Evolutionary conservation across 1,140 invertebrate genomes (phyloP).

Genomic region (fruit fly (Drosophila melanogaster)): DNA sequence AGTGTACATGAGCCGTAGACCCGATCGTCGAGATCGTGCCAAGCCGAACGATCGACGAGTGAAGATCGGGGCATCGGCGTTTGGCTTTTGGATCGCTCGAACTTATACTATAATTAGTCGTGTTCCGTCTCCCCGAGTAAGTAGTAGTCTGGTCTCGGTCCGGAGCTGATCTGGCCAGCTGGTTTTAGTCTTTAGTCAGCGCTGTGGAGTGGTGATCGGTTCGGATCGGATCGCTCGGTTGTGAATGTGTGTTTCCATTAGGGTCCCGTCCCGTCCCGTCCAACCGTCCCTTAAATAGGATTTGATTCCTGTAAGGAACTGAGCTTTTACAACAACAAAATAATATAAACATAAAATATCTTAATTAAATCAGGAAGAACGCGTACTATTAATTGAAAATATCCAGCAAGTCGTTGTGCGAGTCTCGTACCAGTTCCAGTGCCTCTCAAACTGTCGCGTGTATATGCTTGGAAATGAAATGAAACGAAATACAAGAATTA

Average conservation of each 20-base stretch:
- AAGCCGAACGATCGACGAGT: constrained; percentile 19
- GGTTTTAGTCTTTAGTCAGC: constrained; percentile 37
- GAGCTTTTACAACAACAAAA: constrained; percentile 9
- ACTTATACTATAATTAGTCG: constrained; percentile 84
- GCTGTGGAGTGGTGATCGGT: constrained; percentile 35
- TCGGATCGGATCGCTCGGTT: constrained; percentile 57
- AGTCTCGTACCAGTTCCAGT: constrained; percentile 22
- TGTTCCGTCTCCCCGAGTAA: constrained; percentile 84
- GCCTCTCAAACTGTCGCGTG: constrained; percentile 56
- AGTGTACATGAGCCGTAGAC: constrained; percentile 60
- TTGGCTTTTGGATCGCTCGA: constrained; percentile 74
- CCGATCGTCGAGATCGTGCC: constrained; percentile 11
- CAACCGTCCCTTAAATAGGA: constrained; percentile 73
- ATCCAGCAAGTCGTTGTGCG: background rate
- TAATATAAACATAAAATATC: constrained; percentile 1
- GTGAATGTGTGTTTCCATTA: constrained; percentile 67
- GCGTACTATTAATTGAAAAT: constrained; percentile 3
- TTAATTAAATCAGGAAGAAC: background rate
- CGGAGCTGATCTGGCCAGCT: constrained; percentile 41
- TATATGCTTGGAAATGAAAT: background rate
- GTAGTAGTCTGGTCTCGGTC: constrained; percentile 63
- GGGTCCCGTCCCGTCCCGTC: constrained; percentile 58
- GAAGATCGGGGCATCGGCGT: constrained; percentile 31
- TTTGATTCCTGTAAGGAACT: constrained; percentile 61
- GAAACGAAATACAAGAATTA: background rate